phyloP scores from a whole-genome alignment of 2,888 invertebrate genomes.

The Napeogenes inachia region DNA sequence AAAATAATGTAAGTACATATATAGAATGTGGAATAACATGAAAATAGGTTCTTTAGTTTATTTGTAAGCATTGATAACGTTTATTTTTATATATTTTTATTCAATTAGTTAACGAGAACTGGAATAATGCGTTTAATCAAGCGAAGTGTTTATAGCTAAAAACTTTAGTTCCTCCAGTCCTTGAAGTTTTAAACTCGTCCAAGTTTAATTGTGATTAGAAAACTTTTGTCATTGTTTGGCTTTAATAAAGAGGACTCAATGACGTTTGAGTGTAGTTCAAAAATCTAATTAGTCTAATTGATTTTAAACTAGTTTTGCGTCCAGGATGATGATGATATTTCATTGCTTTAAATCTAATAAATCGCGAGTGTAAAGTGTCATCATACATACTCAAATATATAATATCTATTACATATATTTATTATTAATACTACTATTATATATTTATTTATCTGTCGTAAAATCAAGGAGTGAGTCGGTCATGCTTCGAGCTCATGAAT shows the following conservation, averaged over 20 bases:
- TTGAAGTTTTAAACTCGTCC: slow-evolving; percentile 26
- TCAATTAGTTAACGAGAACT: slow-evolving; percentile 3
- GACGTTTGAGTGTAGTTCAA: slow-evolving; percentile 7
- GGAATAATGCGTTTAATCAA: slow-evolving; percentile 15
- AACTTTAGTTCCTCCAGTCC: slow-evolving; percentile 8
- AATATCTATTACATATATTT: no score
- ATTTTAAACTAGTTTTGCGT: slow-evolving; percentile 1
- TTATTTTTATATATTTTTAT: not conserved
- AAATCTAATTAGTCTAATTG: slow-evolving; percentile 6
- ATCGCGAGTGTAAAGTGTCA: no score
- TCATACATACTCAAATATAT: no score
- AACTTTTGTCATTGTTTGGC: slow-evolving; percentile 32
- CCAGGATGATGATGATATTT: not conserved
- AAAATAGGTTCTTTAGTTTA: no score
- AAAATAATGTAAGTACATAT: no score
- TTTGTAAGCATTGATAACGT: no score
- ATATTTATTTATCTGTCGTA: no score
- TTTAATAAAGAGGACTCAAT: slow-evolving; percentile 27
- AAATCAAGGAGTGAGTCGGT: no score
- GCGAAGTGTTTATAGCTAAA: slow-evolving; percentile 17
- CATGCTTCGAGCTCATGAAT: no score
- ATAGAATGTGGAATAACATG: no score
- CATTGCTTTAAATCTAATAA: no score
- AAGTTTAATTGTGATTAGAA: slow-evolving; percentile 32
- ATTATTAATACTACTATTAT: no score